A percentile compares a stretch with the other conserved stretches of the same genome.
Conservation (phyloP, 1,140 invertebrate genomes). For the Drosophila oshimai region DNA sequence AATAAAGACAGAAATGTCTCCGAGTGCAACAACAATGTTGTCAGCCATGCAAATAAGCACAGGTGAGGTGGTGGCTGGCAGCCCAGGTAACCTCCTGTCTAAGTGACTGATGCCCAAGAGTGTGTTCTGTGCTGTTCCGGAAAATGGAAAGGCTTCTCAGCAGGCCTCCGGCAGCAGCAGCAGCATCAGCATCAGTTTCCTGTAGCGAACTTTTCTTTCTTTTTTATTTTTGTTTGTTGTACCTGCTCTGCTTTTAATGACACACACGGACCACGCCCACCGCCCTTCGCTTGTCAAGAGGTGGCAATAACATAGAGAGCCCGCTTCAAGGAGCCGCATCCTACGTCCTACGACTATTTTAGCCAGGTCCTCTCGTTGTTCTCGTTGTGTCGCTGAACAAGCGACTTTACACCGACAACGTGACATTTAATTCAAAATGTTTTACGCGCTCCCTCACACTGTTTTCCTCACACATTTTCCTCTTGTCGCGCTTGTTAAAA, state of each 20-base stretch:
- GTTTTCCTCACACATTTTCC: not conserved
- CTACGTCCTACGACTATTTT: constrained; percentile 47
- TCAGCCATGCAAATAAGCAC: constrained; percentile 43
- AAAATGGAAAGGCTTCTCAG: constrained; percentile 24
- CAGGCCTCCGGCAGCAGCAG: constrained; percentile 25
- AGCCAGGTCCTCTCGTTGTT: constrained; percentile 28
- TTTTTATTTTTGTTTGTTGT: not conserved
- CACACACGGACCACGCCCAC: constrained; percentile 52
- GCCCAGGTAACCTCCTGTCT: constrained; percentile 34
- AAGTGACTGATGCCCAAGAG: constrained; percentile 35
- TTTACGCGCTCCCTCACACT: constrained; percentile 16
- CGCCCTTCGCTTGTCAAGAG: constrained; percentile 21
- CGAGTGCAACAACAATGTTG: constrained; percentile 36
- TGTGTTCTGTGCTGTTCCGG: not conserved
- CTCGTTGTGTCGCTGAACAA: constrained; percentile 57
- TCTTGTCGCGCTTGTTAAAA: constrained; percentile 5
- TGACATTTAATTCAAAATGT: constrained; percentile 72
- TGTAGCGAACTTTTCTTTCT: constrained; percentile 8
- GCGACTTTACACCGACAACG: constrained; percentile 64
- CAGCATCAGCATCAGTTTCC: constrained; percentile 16
- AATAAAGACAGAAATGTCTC: constrained; percentile 22
- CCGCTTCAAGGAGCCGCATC: constrained; percentile 1
- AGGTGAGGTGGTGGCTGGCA: constrained; percentile 16
- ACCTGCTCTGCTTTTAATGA: constrained; percentile 51
- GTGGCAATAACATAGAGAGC: constrained; percentile 27